Percentiles rank a stretch among this genome's conserved stretches.
These are phyloP conservation scores for Canis aureus DNA, from an alignment of 2,113 vertebrate genomes.

Conservation along the genomic window DNA sequence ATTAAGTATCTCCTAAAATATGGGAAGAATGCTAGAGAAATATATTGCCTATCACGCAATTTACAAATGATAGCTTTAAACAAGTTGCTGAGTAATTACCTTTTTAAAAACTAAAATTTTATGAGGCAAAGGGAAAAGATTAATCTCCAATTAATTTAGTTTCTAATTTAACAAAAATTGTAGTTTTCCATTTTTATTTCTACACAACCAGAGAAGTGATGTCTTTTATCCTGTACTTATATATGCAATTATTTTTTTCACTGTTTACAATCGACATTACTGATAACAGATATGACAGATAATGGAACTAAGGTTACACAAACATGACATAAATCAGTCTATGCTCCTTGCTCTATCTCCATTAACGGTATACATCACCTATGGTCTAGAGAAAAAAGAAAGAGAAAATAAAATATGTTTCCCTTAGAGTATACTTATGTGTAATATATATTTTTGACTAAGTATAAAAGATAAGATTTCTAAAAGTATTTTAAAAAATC, in stretches of 20 bases:
- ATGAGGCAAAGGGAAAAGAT: constrained; percentile 11
- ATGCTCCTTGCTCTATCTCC: background rate
- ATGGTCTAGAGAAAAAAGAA: background rate
- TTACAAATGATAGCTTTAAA: background rate
- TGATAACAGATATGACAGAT: background rate
- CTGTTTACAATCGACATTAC: background rate
- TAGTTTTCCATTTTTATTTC: constrained; percentile 5
- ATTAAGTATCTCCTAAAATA: background rate
- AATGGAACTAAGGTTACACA: background rate
- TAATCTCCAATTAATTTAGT: constrained; percentile 18
- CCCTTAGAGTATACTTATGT: background rate
- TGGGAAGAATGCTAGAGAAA: constrained; percentile 24
- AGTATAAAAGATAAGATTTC: background rate
- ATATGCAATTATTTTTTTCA: background rate
- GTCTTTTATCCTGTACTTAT: background rate
- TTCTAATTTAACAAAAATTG: constrained; percentile 47
- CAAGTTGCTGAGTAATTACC: background rate
- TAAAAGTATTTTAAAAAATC: background rate
- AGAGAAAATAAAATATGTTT: background rate
- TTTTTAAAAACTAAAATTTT: constrained; percentile 46
- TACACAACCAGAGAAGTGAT: background rate
- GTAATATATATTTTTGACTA: background rate
- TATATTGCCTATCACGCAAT: background rate
- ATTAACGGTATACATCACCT: background rate
- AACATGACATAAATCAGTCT: background rate